Base-by-base conservation (phyloP, 2,113 vertebrate species). In the Centropristis striata region DNA sequence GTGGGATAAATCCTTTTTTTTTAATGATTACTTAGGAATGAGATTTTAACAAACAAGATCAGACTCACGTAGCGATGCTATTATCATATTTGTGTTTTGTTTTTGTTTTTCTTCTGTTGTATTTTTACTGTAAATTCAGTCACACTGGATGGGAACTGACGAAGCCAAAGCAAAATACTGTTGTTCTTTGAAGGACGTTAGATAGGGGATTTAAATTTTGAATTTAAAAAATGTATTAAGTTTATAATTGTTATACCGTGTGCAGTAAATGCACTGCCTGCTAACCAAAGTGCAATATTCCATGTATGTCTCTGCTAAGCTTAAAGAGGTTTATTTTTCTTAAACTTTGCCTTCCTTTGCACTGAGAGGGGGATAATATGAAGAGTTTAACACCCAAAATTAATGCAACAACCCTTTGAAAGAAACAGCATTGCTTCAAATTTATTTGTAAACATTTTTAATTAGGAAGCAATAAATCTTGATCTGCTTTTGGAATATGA, bases 241-340 rank as follows among this genome's bases (percentile, higher is more conserved):
- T 84, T 69, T 84, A 32, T 71, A 75, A 78, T 66, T 84, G 37
- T 69, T 85, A 36, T 81, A 76, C 15, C 11, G 23, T 80, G 85
- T 69, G 87, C 91, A 85, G 89, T 86, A 21, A 79, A 80, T 69
- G 41, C 55, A 88, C 92, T 83, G 86, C 85, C 75, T 82, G 87
- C 79, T 90, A 90, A 93, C 89, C 71, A 70, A 94, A 88, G 94
- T 95, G 93, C 93, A 95, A 95, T 95, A 92, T 78, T 72, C 60
- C 58, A 51, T 66, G 58, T 84, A 59, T 67, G 55, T 84, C 44
- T 85, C 79, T 82, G 70, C 84, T 85, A 58, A 76, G 73, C 66
- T 85, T 84, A 37, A 72, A 49, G 73, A 86, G 42, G 49, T 91
- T 74, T 88, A 57, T 86, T 87, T 78, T 82, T 83, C 44, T 79